Conservation (phyloP, 2,888 invertebrate species). For the Antheraea assamensis region DNA sequence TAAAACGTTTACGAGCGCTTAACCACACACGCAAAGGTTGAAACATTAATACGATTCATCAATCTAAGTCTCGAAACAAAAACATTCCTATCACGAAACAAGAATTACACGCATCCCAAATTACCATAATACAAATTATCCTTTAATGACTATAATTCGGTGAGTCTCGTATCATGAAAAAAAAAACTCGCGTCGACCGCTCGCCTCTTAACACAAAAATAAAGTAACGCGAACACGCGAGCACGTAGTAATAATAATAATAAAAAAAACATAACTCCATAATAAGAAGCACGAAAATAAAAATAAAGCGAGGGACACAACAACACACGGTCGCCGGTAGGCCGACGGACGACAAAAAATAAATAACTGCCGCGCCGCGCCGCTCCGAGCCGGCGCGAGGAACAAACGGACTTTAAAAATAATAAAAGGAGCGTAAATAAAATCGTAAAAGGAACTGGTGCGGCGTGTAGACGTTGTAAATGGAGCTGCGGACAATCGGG, state of each 20-base stretch:
- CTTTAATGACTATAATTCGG: conserved; percentile 82
- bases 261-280: conserved; percentile 75
- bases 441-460: conserved; percentile 82
- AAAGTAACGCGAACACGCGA: conserved; percentile 78
- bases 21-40: conserved; percentile 44
- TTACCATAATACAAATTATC: conserved; percentile 82
- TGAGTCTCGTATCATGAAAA: conserved; percentile 76
- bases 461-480: conserved; percentile 81
- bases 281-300: conserved; percentile 82
- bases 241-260: conserved; percentile 70
- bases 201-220: conserved; percentile 81
- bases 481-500: conserved; percentile 80
- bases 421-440: conserved; percentile 82
- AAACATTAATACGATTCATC: conserved; percentile 55
- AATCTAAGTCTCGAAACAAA: conserved; percentile 64
- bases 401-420: conserved; percentile 82
- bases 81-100: conserved; percentile 78
- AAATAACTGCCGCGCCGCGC: conserved; percentile 76
- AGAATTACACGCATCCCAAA: conserved; percentile 81
- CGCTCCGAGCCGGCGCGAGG: conserved; percentile 78
- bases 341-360: conserved; percentile 79
- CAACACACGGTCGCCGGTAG: conserved; percentile 82
- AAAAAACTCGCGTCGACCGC: conserved; percentile 62
- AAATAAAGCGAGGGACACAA: conserved; percentile 80
- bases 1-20: conserved; percentile 40